Evolutionary conservation across 1,140 invertebrate genomes (phyloP).

Genomic region (Xylocopa sonorina): DNA sequence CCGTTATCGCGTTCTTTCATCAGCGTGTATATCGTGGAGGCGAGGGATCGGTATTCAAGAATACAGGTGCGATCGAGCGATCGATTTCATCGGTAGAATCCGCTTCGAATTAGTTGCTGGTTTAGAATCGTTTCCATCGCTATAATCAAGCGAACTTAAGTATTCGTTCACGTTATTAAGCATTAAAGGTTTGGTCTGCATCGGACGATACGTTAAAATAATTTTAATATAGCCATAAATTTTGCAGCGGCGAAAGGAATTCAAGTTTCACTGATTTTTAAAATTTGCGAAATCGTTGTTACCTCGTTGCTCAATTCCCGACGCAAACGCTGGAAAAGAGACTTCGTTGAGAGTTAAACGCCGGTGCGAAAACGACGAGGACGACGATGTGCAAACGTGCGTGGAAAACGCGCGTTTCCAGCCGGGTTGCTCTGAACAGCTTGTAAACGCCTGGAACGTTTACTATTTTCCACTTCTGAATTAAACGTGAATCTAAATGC

Average conservation of each 20-base stretch:
- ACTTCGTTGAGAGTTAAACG: not conserved
- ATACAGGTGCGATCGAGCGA: not conserved
- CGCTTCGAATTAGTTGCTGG: too few species aligned
- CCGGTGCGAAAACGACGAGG: not conserved
- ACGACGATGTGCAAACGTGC: not conserved
- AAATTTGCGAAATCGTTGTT: not conserved
- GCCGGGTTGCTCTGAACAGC: not conserved
- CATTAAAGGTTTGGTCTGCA: too few species aligned
- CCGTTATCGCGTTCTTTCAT: not conserved
- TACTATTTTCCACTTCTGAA: not conserved
- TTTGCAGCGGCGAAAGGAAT: too few species aligned
- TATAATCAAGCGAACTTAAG: too few species aligned
- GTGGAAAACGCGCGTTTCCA: constrained; percentile 13
- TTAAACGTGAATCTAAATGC: constrained; percentile 31
- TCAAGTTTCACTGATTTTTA: not conserved
- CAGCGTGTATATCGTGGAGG: not conserved
- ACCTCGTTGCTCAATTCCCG: not conserved
- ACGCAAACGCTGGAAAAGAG: not conserved
- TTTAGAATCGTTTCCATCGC: too few species aligned
- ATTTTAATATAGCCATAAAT: too few species aligned
- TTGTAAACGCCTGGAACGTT: not conserved
- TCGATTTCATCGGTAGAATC: not conserved
- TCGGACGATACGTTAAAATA: too few species aligned
- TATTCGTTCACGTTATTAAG: too few species aligned
- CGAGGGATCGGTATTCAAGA: not conserved